Evolutionary conservation across 2,113 vertebrate genomes (phyloP), one percentile per base, ranked within the genome.

Genomic region (Gallinago paraguaiae): DNA sequence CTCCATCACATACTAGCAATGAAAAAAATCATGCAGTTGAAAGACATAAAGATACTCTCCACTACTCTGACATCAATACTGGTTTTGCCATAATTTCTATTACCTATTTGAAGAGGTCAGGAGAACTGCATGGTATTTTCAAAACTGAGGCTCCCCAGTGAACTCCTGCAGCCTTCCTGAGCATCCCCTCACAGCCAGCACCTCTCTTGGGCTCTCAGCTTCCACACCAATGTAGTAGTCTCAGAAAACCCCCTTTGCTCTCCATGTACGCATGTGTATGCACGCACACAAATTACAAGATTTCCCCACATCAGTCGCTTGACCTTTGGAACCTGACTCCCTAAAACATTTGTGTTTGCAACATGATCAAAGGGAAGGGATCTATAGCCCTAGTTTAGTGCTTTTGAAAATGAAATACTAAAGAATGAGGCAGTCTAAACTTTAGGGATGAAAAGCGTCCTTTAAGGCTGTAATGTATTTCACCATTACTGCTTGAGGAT

Each of bases 381-480:
- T 64, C 17, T 88, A 31, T 20, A 88, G 5, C 30, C 17, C 37
- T 76, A 37, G 90, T 80, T 86, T 11, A 68, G 9, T 41, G 30
- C 33, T 65, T 92, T 76, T 53, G 23, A 82, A 95, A 94, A 95
- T 60, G 18, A 79, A 85, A 92, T 64, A 45, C 19, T 72, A 61
- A 79, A 69, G 35, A 85, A 82, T 17, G 45, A 88, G 31, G 81
- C 28, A 56, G 31, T 22, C 43, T 75, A 39, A 96, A 90, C 46
- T 87, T 89, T 10, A 71, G 61, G 60, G 48, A 87, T 68, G 10
- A 89, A 68, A 89, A 85, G 35, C 35, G 12, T 60, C 53, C 82
- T 95, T 90, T 82, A 89, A 69, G 75, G 35, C 48, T 71, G 14
- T 79, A 91, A 74, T 71, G 48, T 54, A 81, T 84, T 93, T 91